Base-by-base conservation (phyloP, 2,888 invertebrate species). In the Eledona agricola region DNA sequence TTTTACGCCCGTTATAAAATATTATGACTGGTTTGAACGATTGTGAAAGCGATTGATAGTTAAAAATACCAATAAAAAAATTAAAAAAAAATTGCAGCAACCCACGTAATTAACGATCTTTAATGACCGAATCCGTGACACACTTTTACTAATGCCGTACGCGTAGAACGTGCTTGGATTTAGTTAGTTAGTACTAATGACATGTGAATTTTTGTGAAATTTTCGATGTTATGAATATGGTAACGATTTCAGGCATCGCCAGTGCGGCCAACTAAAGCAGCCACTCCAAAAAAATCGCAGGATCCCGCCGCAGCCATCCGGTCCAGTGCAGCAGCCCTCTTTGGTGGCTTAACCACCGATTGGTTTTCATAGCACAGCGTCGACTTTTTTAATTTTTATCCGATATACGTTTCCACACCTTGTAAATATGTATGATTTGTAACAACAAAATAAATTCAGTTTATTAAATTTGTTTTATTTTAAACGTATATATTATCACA, bases 291-390 rank as follows among this genome's bases (percentile, higher is more conserved):
- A 37, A 72, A 72, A 26, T 66, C 67, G 15, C 76, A 66, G 37
- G 77, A 79, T 55, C 74, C 84, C 1, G 79, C 82, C 28, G 83
- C 85, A 0, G 72, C 78, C 10, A 77, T 81, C 40, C 83, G 88
- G 58, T 88, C 89, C 7, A 86, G 89, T 6, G 89, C 90, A 0
- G 87, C 89, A 0, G 87, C 90, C 0, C 86, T 91, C 76, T 90
- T 91, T 73, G 90, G 87, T 42, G 88, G 87, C 1, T 87, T 90
- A 84, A 87, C 90, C 3, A 86, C 88, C 4, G 90, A 91, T 72
- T 91, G 90, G 90, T 91, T 91, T 70, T 77, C 75, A 61, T 76
- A 76, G 69, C 67, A 63, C n/a, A 38, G 31, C 28, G 11, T 29
- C 17, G 16, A 6, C 12, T n/a, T 13, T 12, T 15, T 26, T 25